Evolutionary conservation across 1,140 invertebrate species (phyloP).

Genomic region (Sitophilus oryzae): DNA sequence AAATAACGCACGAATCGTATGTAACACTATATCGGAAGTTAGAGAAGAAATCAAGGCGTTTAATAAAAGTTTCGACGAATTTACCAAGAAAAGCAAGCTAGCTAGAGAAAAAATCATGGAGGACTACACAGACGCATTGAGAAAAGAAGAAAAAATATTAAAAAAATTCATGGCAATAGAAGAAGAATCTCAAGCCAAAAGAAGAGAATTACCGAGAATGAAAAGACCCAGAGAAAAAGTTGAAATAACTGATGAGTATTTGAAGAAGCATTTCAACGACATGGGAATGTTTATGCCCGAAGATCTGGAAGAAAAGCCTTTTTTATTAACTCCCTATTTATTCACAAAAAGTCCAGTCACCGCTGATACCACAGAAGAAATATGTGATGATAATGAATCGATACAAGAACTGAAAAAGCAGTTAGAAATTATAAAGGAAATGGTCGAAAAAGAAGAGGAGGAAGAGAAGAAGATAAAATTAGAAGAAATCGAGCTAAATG

Average conservation of each 20-base stretch:
- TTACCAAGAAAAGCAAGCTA: conserved; percentile 26
- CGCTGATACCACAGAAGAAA: too few species aligned
- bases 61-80: conserved; percentile 28
- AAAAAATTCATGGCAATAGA: conserved; percentile 21
- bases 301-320: conserved; percentile 8
- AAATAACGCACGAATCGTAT: conserved; percentile 25
- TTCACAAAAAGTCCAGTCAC: neutral
- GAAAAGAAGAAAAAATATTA: conserved; percentile 22
- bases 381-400: conserved; percentile 4
- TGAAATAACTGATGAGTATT: conserved; percentile 23
- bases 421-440: conserved; percentile 8
- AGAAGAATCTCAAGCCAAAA: conserved; percentile 5
- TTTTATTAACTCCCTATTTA: neutral
- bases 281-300: conserved; percentile 24
- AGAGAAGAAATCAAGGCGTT: conserved; percentile 31
- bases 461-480: neutral
- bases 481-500: neutral
- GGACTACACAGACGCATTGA: conserved; percentile 29
- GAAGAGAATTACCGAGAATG: neutral
- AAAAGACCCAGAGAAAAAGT: conserved; percentile 1
- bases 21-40: conserved; percentile 31
- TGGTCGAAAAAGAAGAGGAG: conserved; percentile 17
- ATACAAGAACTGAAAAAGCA: conserved; percentile 7
- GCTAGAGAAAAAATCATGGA: conserved; percentile 27
- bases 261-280: conserved; percentile 26